Evolutionary conservation across 30 jellyfish, hydroid and myxozoan genomes (phyloP).

Genomic region (Chironex yamaguchii): DNA sequence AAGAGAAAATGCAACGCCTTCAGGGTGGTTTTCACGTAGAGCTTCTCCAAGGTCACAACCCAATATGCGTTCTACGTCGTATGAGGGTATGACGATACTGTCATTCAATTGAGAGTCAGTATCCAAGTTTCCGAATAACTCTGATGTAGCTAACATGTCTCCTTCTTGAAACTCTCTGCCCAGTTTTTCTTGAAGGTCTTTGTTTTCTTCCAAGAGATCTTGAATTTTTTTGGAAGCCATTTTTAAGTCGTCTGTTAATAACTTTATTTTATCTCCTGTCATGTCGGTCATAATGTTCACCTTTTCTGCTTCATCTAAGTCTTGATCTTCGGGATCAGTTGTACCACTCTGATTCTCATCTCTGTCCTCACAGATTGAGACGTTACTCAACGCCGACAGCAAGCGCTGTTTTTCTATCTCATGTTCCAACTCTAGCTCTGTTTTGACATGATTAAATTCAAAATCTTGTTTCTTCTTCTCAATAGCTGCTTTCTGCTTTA

Average conservation of each 20-base stretch:
- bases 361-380: not conserved
- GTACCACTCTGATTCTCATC: not conserved
- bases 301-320: constrained; percentile 53
- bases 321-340: not conserved
- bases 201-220: constrained; percentile 5
- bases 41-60: too few species aligned
- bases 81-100: too few species aligned
- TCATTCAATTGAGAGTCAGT: too few species aligned
- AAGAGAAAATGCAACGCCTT: too few species aligned
- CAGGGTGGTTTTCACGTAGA: too few species aligned
- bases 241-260: constrained; percentile 13
- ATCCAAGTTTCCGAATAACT: too few species aligned
- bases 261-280: constrained; percentile 4
- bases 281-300: constrained; percentile 15
- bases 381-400: too few species aligned
- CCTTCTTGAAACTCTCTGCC: not conserved
- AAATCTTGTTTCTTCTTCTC: constrained; percentile 18
- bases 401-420: constrained; percentile 19
- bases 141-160: too few species aligned
- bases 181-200: not conserved
- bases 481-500: constrained; percentile 13
- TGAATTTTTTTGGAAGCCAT: constrained; percentile 36
- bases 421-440: not conserved
- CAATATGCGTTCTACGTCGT: too few species aligned
- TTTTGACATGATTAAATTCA: not conserved